Conservation (phyloP, 2,113 vertebrate species). For the Piprites chloris region DNA sequence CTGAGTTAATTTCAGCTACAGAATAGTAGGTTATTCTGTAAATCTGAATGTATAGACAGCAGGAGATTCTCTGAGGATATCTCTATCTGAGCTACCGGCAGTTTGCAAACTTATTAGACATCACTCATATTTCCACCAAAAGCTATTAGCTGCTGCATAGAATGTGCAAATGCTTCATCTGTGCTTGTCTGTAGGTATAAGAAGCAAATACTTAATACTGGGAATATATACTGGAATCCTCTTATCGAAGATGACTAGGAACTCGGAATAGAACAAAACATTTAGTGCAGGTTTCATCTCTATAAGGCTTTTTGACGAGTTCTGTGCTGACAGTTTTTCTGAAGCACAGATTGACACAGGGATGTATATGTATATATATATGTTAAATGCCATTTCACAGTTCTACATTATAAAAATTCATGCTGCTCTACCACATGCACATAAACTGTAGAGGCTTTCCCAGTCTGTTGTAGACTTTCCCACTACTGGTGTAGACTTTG, state of each 20-base stretch:
- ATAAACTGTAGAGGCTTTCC: background rate
- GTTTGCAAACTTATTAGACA: background rate
- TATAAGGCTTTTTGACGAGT: background rate
- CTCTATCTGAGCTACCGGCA: background rate
- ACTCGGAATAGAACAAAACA: background rate
- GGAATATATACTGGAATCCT: background rate
- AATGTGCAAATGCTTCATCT: background rate
- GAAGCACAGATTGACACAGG: background rate
- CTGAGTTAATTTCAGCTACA: background rate
- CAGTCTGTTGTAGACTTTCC: no score
- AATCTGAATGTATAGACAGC: background rate
- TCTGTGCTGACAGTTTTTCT: background rate
- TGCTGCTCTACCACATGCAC: background rate
- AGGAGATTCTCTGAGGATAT: background rate
- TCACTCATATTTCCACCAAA: background rate
- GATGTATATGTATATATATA: background rate
- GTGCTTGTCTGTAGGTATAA: background rate
- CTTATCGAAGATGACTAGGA: background rate
- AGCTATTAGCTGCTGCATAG: background rate
- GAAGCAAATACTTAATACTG: background rate
- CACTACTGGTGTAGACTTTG: background rate
- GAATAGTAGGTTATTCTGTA: background rate
- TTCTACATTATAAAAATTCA: background rate
- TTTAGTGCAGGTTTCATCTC: background rate
- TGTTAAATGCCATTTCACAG: background rate